Base-by-base conservation (phyloP, 2,113 vertebrate species). In the Phodopus roborovskii region DNA sequence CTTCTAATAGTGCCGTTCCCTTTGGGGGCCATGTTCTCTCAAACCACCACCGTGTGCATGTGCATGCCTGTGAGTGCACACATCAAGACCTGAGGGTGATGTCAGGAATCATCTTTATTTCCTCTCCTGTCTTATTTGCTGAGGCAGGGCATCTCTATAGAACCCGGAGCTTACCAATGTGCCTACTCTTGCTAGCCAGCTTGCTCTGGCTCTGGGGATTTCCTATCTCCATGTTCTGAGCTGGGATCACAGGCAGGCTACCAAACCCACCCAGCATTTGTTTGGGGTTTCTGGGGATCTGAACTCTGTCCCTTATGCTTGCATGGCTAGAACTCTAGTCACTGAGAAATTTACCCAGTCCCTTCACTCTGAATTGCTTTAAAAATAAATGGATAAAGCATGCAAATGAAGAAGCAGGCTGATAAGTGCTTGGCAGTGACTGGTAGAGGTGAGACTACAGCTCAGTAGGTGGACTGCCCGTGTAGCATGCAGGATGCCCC, bases 351-450 rank as follows among this genome's bases (percentile, higher is more conserved):
- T 39, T 10, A 39, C 60, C 15, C 0, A 30, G 81, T 16, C 8
- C 24, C 81, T 17, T 30, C n/a, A 4, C 7, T 17, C 5, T 7
- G 64, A 62, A 42, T 24, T 13, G 39, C n/a, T 85, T 60, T 7
- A 11, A 58, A 70, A 36, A 42, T 13, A 10, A 45, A 66, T 17
- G 0, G 64, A 71, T 17, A 33, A 50, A 77, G 22, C 24, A 28
- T 2, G 7, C 0, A 42, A 48, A 74, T 9, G 1, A 74, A 87
- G n/a, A 4, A 12, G 13, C 53, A 45, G 45, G 15, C n/a, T 36
- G 26, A 12, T 20, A 5, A 81, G n/a, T 30, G 5, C 22, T 42
- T 19, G 0, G 1, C 17, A 30, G 30, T 0, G 20, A 70, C 28
- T 36, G 26, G 75, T 7, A 36, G 53, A 19, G 19, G 5, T 58